Evolutionary conservation across 2,113 vertebrate species (phyloP).

Genomic region (Acrocephalus kingi): DNA sequence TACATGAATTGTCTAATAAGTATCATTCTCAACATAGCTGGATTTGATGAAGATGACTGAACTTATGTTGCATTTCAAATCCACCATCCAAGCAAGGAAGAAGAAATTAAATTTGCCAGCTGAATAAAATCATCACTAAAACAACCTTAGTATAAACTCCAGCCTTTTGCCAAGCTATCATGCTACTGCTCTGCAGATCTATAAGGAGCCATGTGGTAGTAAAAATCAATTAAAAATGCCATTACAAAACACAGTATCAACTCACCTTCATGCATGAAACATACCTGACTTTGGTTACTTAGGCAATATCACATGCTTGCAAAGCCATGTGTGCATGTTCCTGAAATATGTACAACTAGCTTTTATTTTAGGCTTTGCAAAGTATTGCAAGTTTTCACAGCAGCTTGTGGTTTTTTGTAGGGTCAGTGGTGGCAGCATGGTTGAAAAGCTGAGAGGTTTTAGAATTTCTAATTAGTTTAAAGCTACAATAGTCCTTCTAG

Average conservation of each 20-base stretch:
- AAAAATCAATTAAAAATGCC: neutral
- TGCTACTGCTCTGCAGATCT: neutral
- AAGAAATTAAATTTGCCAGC: conserved; percentile 1
- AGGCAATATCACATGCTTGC: neutral
- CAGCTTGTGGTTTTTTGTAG: neutral
- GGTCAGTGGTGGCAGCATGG: neutral
- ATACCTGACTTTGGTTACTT: neutral
- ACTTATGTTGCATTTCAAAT: neutral
- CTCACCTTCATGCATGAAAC: neutral
- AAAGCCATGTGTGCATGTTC: neutral
- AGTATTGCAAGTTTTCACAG: neutral
- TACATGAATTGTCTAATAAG: conserved; percentile 52
- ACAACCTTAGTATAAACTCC: neutral
- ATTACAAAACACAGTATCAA: neutral
- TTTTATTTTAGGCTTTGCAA: neutral
- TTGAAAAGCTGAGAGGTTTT: neutral
- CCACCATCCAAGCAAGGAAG: neutral
- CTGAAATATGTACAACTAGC: neutral
- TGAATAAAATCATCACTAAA: neutral
- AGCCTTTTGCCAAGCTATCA: neutral
- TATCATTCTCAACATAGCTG: neutral
- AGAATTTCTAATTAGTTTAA: neutral
- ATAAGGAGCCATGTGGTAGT: neutral
- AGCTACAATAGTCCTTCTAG: neutral
- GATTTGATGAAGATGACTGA: conserved; percentile 39